These are phyloP conservation scores for Tenthredo livida DNA, from an alignment of 2,888 invertebrate species.

Conservation along the genomic window DNA sequence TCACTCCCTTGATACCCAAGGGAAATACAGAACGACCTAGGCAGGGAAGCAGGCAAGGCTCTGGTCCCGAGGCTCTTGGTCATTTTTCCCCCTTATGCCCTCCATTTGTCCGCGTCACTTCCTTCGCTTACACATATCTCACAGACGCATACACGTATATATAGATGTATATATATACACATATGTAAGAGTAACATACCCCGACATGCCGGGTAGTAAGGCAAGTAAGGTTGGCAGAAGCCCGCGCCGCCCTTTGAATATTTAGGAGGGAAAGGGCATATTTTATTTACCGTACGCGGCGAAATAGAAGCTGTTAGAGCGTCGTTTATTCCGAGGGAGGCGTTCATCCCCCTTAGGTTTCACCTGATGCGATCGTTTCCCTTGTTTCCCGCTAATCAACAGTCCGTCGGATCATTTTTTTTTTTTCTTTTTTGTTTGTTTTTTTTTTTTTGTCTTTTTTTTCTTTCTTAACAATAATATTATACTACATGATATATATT, in stretches of 20 bases:
- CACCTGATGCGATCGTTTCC: background rate
- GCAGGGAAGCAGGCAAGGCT: constrained; percentile 59
- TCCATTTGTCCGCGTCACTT: constrained; percentile 75
- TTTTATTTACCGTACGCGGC: constrained; percentile 66
- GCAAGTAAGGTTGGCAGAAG: background rate
- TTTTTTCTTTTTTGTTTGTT: too few species aligned
- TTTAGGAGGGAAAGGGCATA: constrained; percentile 71
- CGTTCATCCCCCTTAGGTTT: constrained; percentile 13
- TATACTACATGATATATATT: background rate
- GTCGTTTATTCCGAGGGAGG: constrained; percentile 37
- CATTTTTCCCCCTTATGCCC: constrained; percentile 76
- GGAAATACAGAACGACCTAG: constrained; percentile 67
- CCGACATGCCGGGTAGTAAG: constrained; percentile 18
- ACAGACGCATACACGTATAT: background rate
- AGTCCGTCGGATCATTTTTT: background rate
- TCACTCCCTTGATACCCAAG: constrained; percentile 66
- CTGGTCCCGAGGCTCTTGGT: constrained; percentile 69
- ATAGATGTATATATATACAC: constrained; percentile 16
- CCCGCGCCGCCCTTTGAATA: constrained; percentile 68
- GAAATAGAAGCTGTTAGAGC: constrained; percentile 49
- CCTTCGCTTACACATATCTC: constrained; percentile 59
- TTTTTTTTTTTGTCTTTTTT: background rate
- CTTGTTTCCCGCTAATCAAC: constrained; percentile 9
- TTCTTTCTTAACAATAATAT: background rate
- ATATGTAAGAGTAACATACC: background rate